phyloP scores from a whole-genome alignment of 2,888 invertebrate genomes.

The Spicauda simplicius region DNA sequence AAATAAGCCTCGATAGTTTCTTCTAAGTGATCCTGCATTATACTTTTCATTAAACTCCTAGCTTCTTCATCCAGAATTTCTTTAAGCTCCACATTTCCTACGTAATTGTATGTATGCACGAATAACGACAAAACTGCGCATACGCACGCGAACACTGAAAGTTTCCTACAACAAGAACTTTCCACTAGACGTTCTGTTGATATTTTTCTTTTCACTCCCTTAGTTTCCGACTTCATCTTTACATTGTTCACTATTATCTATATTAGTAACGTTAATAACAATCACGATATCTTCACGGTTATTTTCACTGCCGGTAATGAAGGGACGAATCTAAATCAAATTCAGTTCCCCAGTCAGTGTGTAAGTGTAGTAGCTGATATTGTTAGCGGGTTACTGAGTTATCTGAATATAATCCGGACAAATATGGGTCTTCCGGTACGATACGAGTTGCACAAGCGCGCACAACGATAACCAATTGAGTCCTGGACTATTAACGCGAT shows the following conservation, averaged over 20 bases:
- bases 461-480: slow-evolving; percentile 74
- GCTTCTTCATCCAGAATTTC: slow-evolving; percentile 52
- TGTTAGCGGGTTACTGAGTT: slow-evolving; percentile 49
- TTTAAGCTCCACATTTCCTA: slow-evolving; percentile 49
- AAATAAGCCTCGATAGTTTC: slow-evolving; percentile 65
- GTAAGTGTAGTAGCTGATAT: slow-evolving; percentile 29
- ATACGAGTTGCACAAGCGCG: slow-evolving; percentile 68
- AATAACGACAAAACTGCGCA: slow-evolving; percentile 70
- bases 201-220: slow-evolving; percentile 43
- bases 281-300: neutral
- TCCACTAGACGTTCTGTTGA: slow-evolving; percentile 46
- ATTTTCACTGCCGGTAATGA: neutral
- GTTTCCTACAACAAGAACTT: slow-evolving; percentile 59
- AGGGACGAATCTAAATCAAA: neutral
- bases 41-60: slow-evolving; percentile 52
- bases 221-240: slow-evolving; percentile 29
- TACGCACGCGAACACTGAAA: slow-evolving; percentile 67
- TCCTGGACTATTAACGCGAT: slow-evolving; percentile 61
- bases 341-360: neutral
- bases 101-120: slow-evolving; percentile 66
- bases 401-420: slow-evolving; percentile 69
- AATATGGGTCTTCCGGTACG: slow-evolving; percentile 75
- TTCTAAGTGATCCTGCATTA: slow-evolving; percentile 63
- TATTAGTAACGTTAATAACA: slow-evolving; percentile 4
- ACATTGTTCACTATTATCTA: slow-evolving; percentile 26